These are phyloP conservation scores for Ormyrus nitidulus DNA, from an alignment of 2,888 invertebrate genomes.

Conservation along the genomic window DNA sequence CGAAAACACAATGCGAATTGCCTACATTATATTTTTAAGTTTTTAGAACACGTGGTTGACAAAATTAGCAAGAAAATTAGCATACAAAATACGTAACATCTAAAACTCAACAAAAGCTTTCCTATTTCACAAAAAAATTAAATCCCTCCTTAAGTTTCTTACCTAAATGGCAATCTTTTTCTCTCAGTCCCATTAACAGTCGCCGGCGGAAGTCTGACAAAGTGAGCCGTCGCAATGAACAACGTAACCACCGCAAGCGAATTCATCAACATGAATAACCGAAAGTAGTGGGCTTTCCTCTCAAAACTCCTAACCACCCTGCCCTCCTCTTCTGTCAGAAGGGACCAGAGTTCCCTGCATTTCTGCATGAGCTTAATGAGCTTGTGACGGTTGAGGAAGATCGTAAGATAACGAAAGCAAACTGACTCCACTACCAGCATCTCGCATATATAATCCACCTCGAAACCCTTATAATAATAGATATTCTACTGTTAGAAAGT, in stretches of 20 bases:
- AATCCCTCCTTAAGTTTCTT: background rate
- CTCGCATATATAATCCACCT: constrained; percentile 40
- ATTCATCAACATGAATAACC: background rate
- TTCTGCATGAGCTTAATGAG: background rate
- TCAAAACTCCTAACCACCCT: constrained; percentile 17
- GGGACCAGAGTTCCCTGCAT: constrained; percentile 20
- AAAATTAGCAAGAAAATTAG: too few species aligned
- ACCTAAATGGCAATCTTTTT: constrained; percentile 35
- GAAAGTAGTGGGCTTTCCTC: constrained; percentile 12
- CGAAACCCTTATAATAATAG: background rate
- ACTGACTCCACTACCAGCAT: constrained; percentile 7
- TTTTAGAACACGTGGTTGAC: too few species aligned
- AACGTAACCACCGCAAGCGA: background rate
- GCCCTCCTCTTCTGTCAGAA: background rate
- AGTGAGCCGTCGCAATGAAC: constrained; percentile 8
- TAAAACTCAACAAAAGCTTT: background rate
- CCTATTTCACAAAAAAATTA: background rate
- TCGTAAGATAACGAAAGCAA: constrained; percentile 1
- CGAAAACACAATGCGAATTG: too few species aligned
- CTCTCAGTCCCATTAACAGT: constrained; percentile 23
- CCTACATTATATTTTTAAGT: too few species aligned
- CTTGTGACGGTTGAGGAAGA: constrained; percentile 6
- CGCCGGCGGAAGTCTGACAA: constrained; percentile 1
- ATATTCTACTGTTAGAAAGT: too few species aligned
- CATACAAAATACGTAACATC: background rate